Evolutionary conservation across 2,888 invertebrate species (phyloP).

Genomic region (Anagyrus pseudococci): DNA sequence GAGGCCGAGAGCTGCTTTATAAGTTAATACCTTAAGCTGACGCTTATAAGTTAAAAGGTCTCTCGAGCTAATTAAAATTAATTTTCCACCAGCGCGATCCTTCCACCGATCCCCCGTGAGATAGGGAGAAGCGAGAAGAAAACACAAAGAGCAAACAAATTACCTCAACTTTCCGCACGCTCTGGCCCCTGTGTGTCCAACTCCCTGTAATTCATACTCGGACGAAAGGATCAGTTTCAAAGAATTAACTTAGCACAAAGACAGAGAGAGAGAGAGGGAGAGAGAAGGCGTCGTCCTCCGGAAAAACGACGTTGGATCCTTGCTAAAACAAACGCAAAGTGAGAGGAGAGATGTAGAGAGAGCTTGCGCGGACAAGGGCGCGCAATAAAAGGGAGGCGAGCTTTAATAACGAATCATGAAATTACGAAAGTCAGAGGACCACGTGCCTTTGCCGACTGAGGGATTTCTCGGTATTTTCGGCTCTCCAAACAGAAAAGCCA

Average conservation of each 20-base stretch:
- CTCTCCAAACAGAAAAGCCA: too few species aligned
- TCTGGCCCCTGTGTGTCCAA: neutral
- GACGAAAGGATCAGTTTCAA: conserved; percentile 21
- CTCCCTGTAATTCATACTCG: conserved; percentile 5
- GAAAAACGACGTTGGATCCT: conserved; percentile 19
- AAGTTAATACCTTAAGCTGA: too few species aligned
- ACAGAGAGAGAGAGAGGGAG: too few species aligned
- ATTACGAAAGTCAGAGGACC: too few species aligned
- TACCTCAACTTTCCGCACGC: conserved; percentile 1
- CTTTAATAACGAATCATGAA: conserved; percentile 34
- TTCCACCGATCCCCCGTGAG: neutral
- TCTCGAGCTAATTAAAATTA: neutral
- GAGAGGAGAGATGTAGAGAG: neutral
- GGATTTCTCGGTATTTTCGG: too few species aligned
- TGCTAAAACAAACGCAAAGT: conserved; percentile 9
- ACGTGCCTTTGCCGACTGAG: too few species aligned
- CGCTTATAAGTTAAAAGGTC: too few species aligned
- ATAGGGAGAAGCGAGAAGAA: neutral
- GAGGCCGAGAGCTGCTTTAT: too few species aligned
- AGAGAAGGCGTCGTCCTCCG: neutral
- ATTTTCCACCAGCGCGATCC: neutral
- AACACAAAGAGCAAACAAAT: conserved; percentile 17
- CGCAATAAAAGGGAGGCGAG: conserved; percentile 17
- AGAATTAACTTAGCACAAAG: conserved; percentile 26
- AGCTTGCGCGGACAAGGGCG: neutral